Evolutionary conservation across 1,140 invertebrate species (phyloP), one percentile per base, ranked within the genome.

Genomic region (Bombus balteatus): DNA sequence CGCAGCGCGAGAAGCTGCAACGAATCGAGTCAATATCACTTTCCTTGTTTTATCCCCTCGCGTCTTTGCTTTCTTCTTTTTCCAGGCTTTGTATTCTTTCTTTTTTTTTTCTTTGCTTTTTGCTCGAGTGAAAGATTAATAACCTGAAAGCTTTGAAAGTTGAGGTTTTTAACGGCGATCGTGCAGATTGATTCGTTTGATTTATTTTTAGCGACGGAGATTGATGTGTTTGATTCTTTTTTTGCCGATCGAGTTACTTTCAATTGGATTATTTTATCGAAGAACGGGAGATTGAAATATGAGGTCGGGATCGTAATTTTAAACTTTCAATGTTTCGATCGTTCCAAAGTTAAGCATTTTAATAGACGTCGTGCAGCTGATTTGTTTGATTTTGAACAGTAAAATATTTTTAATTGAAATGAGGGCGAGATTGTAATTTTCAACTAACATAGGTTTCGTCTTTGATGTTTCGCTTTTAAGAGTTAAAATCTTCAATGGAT

Each of bases 1-100:
- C 98, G 96, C 88, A 99, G 95, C 53, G 96, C 97, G 92, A 97
- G 97, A 91, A 99, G 96, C 98, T 99, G 95, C 81, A 94, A 93
- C 89, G 94, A 91, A 68, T 57, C 70, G 43, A 53, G 8, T 73
- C 37, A 83, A 83, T 43, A 39, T 70, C 37, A 37, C n/a, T 12
- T n/a, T 66, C 41, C 41, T 37, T 39, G n/a, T 81, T 75, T 57
- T 57, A 22, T 57, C 9, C 32, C 34, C 6, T 12, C 57, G 28
- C 39, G 37, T 39, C 28, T 78, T 43, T 9, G 41, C 43, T 37
- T 25, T 57, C 32, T 75, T 5, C 32, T 25, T 25, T 57, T 74
- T 9, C 32, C 18, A 5, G 15, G 5, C 73, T 28, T 37, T 25
- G 12, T 18, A n/a, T 13, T 32, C 10, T 75, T 41, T 25, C 22